These are phyloP conservation scores for Aphelenchoides fujianensis DNA, from an alignment of 1,140 invertebrate species.

Conservation along the genomic window DNA sequence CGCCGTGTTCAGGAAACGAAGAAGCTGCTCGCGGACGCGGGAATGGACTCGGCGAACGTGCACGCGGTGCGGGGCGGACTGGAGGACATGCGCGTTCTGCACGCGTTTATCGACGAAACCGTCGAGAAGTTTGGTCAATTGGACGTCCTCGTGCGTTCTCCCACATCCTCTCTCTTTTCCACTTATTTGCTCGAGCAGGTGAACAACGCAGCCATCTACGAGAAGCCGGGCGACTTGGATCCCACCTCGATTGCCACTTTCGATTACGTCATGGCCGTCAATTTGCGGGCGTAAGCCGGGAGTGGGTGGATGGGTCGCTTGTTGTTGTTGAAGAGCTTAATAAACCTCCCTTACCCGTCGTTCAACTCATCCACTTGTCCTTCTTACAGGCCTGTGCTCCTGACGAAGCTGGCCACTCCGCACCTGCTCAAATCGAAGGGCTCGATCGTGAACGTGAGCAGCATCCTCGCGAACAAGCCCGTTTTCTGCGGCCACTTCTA, in stretches of 20 bases:
- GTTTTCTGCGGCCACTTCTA: not conserved
- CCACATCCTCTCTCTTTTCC: no score
- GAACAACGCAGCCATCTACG: not conserved
- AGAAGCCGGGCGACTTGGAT: not conserved
- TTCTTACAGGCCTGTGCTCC: not conserved
- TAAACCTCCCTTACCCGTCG: no score
- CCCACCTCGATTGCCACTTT: not conserved
- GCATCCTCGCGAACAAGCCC: not conserved
- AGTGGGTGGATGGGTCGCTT: no score
- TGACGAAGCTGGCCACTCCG: not conserved
- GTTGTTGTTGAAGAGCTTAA: no score
- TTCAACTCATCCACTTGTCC: not conserved
- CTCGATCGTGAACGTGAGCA: not conserved
- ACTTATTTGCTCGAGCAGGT: no score
- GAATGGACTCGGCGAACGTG: not conserved
- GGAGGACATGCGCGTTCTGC: not conserved
- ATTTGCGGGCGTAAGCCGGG: not conserved
- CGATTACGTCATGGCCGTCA: not conserved
- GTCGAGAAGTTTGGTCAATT: slow-evolving; percentile 12
- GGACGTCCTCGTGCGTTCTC: no score
- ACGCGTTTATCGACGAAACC: not conserved
- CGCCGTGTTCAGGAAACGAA: not conserved
- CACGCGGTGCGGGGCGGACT: not conserved
- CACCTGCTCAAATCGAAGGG: not conserved
- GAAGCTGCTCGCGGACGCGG: not conserved